A percentile compares a stretch with the other conserved stretches of the same genome.
phyloP scores from a whole-genome alignment of 2,888 invertebrate genomes.

The Acronicta alni region DNA sequence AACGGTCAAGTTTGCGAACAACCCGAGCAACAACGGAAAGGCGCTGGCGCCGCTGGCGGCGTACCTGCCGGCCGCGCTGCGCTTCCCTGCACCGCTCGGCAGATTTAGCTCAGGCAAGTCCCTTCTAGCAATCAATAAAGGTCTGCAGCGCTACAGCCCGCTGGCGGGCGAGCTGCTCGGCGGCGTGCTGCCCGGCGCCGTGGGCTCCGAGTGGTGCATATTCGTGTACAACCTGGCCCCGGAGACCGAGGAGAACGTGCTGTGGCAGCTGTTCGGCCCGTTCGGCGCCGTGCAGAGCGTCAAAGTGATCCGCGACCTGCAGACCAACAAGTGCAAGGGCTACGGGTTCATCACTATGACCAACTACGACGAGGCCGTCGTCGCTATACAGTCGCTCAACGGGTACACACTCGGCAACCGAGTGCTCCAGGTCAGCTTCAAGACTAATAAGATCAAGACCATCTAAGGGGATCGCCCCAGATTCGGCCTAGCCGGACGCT shows the following conservation, averaged over 20 bases:
- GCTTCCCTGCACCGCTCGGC: conserved; percentile 91
- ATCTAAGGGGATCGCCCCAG: conserved; percentile 88
- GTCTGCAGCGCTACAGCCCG: conserved; percentile 94
- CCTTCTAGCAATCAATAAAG: conserved; percentile 95
- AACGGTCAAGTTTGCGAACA: conserved; percentile 98
- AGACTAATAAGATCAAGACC: conserved; percentile 94
- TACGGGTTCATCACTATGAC: conserved; percentile 99
- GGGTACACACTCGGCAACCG: conserved; percentile 97
- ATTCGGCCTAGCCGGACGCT: conserved; percentile 82
- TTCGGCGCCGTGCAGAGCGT: conserved; percentile 98
- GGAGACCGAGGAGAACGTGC: conserved; percentile 98
- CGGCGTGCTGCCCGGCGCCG: conserved; percentile 93
- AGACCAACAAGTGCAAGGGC: conserved; percentile 98
- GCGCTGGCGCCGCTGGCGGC: conserved; percentile 95
- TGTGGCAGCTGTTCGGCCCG: conserved; percentile 99
- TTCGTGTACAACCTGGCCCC: conserved; percentile 98
- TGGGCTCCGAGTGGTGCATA: conserved; percentile 96
- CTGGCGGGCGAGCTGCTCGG: conserved; percentile 95
- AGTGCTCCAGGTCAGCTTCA: conserved; percentile 97
- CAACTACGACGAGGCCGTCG: conserved; percentile 97
- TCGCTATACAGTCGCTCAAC: conserved; percentile 97
- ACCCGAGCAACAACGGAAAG: conserved; percentile 96
- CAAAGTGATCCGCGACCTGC: conserved; percentile 97
- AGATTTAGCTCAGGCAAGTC: conserved; percentile 96
- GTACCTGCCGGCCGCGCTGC: conserved; percentile 93